Evolutionary conservation across 1,140 invertebrate genomes (phyloP).

Genomic region (Drosophila micromelanica): DNA sequence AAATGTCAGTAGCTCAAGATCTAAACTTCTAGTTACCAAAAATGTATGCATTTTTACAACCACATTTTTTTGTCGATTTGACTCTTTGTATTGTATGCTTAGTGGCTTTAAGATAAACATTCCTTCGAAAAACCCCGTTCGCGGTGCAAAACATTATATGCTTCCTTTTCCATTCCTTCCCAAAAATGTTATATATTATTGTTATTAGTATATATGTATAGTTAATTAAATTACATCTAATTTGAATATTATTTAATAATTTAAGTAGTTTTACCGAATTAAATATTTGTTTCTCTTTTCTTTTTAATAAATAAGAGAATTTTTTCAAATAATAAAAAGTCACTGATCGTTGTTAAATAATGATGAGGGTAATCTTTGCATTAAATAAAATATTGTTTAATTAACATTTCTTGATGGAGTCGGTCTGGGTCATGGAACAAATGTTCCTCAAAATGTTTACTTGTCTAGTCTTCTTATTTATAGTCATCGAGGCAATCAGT

Average conservation of each 20-base stretch:
- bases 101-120: not conserved
- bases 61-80: no score
- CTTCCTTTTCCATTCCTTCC: slow-evolving; percentile 14
- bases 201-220: not conserved
- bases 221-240: not conserved
- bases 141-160: not conserved
- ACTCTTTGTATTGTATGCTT: no score
- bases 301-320: no score
- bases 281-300: no score
- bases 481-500: not conserved
- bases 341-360: not conserved
- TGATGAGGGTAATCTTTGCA: not conserved
- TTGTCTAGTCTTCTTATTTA: not conserved
- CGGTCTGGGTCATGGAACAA: no score
- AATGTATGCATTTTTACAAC: no score
- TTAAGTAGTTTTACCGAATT: not conserved
- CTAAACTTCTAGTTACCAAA: no score
- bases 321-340: not conserved
- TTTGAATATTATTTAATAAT: not conserved
- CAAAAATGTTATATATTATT: not conserved
- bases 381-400: no score
- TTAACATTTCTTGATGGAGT: no score
- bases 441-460: not conserved
- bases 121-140: not conserved
- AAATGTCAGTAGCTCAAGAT: no score